Percentiles rank a stretch among this genome's conserved stretches.
Conservation (phyloP, 2,888 invertebrate species). For the Trachelus tabidus region DNA sequence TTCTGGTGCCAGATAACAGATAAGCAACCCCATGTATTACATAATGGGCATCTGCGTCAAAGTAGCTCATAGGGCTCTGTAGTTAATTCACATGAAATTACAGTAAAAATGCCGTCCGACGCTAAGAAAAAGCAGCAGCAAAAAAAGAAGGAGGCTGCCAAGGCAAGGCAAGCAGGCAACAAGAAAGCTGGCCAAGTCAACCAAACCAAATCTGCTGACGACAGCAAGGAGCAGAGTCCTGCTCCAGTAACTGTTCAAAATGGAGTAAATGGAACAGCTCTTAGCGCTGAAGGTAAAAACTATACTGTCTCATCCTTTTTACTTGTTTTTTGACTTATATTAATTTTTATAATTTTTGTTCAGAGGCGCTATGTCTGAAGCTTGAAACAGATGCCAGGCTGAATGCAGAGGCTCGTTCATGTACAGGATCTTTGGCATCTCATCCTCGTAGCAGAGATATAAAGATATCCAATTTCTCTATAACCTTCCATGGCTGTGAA, state of each 20-base stretch:
- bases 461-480: slow-evolving; percentile 95
- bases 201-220: slow-evolving; percentile 63
- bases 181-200: slow-evolving; percentile 48
- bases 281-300: slow-evolving; percentile 77
- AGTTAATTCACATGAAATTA: neutral
- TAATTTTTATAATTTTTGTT: slow-evolving; percentile 38
- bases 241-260: slow-evolving; percentile 63
- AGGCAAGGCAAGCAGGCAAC: slow-evolving; percentile 71
- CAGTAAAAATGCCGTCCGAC: slow-evolving; percentile 91
- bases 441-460: slow-evolving; percentile 96
- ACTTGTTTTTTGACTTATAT: too few species aligned
- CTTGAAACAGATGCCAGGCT: slow-evolving; percentile 91
- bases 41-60: neutral
- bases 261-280: slow-evolving; percentile 68
- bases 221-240: slow-evolving; percentile 70
- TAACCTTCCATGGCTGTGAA: slow-evolving; percentile 98
- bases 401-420: slow-evolving; percentile 92
- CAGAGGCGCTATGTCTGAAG: slow-evolving; percentile 87
- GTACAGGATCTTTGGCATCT: slow-evolving; percentile 94
- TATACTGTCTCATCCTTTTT: neutral
- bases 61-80: too few species aligned
- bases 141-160: slow-evolving; percentile 95
- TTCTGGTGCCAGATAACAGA: slow-evolving; percentile 1
- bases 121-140: slow-evolving; percentile 98
- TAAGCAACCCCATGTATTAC: slow-evolving; percentile 11